Conservation (phyloP, 2,888 invertebrate species). For the Drosophila borborema region DNA sequence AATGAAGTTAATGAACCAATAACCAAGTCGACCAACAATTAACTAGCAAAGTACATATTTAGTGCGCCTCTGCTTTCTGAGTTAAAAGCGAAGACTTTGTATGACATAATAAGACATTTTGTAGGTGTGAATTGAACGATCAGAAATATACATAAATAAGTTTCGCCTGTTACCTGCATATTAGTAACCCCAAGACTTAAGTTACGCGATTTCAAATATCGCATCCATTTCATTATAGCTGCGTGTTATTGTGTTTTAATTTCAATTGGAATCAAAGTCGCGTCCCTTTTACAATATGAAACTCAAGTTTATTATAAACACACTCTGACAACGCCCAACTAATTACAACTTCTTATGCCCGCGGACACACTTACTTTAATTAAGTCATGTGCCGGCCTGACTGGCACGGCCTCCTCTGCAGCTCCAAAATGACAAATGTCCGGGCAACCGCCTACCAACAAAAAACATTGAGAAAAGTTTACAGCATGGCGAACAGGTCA, state of each 20-base stretch:
- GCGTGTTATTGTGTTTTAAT: not conserved
- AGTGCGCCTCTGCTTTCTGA: not conserved
- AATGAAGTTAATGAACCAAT: conserved; percentile 49
- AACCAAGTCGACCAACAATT: conserved; percentile 7
- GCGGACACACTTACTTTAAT: conserved; percentile 74
- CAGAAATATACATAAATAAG: too few relatives aligned
- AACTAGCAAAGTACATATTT: not conserved
- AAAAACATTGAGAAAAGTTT: conserved; percentile 41
- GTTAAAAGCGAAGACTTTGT: not conserved
- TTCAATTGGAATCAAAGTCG: conserved; percentile 31
- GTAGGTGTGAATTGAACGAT: not conserved
- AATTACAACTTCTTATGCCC: conserved; percentile 63
- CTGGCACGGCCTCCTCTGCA: conserved; percentile 14
- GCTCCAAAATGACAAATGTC: conserved; percentile 71
- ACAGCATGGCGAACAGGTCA: conserved; percentile 70
- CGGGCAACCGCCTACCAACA: conserved; percentile 63
- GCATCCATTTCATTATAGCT: conserved; percentile 3
- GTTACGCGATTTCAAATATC: too few relatives aligned
- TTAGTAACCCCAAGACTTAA: too few relatives aligned
- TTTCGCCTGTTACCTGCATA: too few relatives aligned
- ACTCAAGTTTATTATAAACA: conserved; percentile 51
- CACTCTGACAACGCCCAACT: conserved; percentile 51
- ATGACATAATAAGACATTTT: not conserved
- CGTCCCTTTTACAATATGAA: conserved; percentile 21
- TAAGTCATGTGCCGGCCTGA: conserved; percentile 62